Conservation (phyloP, 2,113 vertebrate genomes). For the Potamarius usumacintae region DNA sequence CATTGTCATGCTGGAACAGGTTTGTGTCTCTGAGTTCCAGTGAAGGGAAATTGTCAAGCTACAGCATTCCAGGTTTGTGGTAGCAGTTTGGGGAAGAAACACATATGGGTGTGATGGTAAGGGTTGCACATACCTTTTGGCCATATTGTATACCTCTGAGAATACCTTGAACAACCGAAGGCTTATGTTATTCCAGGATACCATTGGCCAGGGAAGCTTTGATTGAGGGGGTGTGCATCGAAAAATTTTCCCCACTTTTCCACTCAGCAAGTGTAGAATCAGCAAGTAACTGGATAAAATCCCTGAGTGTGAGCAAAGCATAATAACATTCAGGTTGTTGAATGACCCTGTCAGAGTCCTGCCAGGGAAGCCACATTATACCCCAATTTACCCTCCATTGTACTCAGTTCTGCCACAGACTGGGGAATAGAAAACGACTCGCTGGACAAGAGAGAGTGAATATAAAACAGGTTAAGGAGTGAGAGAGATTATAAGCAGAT, state of each 20-base stretch:
- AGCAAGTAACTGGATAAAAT: slow-evolving; percentile 14
- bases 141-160: background rate
- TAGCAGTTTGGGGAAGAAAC: background rate
- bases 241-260: background rate
- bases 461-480: background rate
- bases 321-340: background rate
- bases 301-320: background rate
- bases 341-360: background rate
- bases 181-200: background rate
- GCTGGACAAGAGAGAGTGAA: background rate
- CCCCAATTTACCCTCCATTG: background rate
- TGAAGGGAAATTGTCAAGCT: no score
- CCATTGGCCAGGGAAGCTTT: background rate
- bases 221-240: background rate
- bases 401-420: background rate
- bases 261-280: background rate
- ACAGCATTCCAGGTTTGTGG: no score
- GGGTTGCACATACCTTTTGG: background rate
- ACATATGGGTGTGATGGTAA: background rate
- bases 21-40: no score
- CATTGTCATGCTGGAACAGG: no score
- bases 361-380: background rate
- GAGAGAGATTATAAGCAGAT: background rate
- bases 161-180: background rate
- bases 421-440: background rate